Conservation (phyloP, 2,797 vertebrate genomes). For the Leucoraja ocellata region DNA sequence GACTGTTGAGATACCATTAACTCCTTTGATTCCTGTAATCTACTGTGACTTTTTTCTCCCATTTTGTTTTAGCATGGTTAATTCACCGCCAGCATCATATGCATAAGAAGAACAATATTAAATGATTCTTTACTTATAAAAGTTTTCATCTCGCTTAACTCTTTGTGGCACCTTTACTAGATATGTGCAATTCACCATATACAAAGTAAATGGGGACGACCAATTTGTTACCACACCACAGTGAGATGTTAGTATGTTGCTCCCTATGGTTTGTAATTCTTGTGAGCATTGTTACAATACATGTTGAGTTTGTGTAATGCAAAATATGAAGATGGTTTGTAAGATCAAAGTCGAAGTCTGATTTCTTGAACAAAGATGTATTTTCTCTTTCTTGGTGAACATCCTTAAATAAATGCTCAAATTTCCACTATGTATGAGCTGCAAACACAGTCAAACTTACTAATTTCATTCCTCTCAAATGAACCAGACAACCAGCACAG, state of each 20-base stretch:
- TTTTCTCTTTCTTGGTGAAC: not conserved
- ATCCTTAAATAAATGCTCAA: constrained; percentile 15
- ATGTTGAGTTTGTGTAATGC: not conserved
- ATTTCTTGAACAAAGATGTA: constrained; percentile 1
- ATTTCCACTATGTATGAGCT: constrained; percentile 23
- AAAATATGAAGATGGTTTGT: not conserved
- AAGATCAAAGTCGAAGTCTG: not conserved
- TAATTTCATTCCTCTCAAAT: constrained; percentile 39
- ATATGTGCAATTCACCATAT: not conserved
- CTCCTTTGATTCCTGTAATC: not conserved
- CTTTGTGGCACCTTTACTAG: not conserved
- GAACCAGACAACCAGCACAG: constrained; percentile 36
- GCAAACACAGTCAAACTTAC: constrained; percentile 25
- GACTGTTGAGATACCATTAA: not conserved
- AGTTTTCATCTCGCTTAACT: not conserved
- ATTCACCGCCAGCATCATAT: not conserved
- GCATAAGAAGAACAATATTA: not conserved
- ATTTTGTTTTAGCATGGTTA: not conserved
- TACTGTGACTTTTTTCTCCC: not conserved
- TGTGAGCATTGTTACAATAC: not conserved
- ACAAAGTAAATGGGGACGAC: not conserved
- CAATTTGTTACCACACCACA: not conserved
- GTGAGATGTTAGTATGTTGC: not conserved
- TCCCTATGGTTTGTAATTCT: not conserved
- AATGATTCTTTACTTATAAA: not conserved